Conservation (phyloP, 2,888 invertebrate species). For the Balanococcus diminutus region DNA sequence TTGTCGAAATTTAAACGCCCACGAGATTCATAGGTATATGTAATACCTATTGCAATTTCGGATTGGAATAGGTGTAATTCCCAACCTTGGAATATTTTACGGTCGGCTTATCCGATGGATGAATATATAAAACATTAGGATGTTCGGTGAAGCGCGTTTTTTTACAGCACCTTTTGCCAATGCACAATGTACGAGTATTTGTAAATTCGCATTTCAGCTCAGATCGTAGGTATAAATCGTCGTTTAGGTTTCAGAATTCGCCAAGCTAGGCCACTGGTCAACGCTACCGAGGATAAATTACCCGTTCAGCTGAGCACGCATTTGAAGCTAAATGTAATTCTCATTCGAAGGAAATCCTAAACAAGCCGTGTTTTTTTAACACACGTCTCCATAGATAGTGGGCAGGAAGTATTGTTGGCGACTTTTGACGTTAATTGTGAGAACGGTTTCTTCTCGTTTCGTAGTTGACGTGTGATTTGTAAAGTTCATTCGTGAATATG, state of each 20-base stretch:
- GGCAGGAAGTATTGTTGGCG: neutral
- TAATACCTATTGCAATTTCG: too few relatives aligned
- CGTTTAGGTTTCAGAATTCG: neutral
- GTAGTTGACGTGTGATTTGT: neutral
- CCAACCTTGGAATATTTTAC: slow-evolving; percentile 30
- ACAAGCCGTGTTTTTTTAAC: neutral
- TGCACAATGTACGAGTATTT: neutral
- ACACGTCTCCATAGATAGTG: neutral
- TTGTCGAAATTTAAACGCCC: neutral
- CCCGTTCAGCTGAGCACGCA: neutral
- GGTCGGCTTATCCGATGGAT: slow-evolving; percentile 28
- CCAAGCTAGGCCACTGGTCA: too few relatives aligned
- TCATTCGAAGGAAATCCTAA: neutral
- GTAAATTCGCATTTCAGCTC: neutral
- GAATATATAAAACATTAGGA: neutral
- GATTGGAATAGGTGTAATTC: slow-evolving; percentile 17
- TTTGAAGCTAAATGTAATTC: neutral
- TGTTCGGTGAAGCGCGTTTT: slow-evolving; percentile 22
- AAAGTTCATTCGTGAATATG: neutral
- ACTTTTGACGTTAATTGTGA: neutral
- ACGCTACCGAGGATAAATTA: neutral
- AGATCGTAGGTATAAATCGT: neutral
- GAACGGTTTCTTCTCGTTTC: neutral
- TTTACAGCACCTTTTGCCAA: neutral
- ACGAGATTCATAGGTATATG: neutral